Base-by-base conservation (phyloP, 2,113 vertebrate genomes). In the Willisornis vidua region DNA sequence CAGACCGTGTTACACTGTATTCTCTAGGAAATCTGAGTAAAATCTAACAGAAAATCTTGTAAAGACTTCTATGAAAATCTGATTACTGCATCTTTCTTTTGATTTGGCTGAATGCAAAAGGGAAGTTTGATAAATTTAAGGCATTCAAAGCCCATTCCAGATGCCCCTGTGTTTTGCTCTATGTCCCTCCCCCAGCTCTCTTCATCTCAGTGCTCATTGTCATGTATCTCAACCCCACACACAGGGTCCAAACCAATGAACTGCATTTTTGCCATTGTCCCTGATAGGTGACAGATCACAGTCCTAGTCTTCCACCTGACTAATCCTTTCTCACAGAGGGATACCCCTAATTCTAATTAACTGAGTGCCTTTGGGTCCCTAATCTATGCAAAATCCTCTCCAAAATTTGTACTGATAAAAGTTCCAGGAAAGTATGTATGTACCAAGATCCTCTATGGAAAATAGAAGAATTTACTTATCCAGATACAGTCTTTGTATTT, bases 301-400 rank as follows among this genome's bases (percentile, higher is more conserved):
- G 65, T 62, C 61, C 70, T 33, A 39, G 80, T 33, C 92, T 96
- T 95, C 93, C 96, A 96, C 94, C 90, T 96, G 86, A 62, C 73
- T 94, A 96, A 97, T 97, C 83, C 90, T 85, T 93, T 94, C 96
- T 82, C 90, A 86, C 94, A 95, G 92, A 93, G 93, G 88, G 82
- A 95, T 84, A 68, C 48, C 73, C 61, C 61, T 90, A 92, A 94
- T 94, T 96, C 88, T 87, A 86, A 96, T 96, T 95, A 97, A 84
- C 62, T 70, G 52, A 62, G 51, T 70, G 57, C 57, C 88, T 95
- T 85, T 92, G 66, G 84, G 65, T 92, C 70, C 83, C 88, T 96
- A 89, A 90, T 90, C 94, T 90, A 85, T 79, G 90, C 76, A 90
- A 94, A 96, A 96, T 68, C 70, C 88, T 85, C 68, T 89, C 81